These are phyloP conservation scores for Psilanteris sp. DNA, from an alignment of 1,140 invertebrate genomes.

Conservation along the genomic window DNA sequence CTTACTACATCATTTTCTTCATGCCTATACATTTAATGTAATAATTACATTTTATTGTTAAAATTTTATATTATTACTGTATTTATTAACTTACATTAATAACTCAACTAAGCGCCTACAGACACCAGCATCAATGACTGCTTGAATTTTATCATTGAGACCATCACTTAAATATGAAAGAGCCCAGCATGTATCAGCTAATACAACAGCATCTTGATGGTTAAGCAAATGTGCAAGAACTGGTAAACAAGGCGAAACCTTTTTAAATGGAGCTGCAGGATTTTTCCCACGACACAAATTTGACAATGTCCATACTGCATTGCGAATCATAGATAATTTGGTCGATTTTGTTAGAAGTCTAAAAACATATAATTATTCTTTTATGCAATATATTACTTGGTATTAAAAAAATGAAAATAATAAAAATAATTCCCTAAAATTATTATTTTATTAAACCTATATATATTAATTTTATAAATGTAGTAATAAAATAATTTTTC, in stretches of 20 bases:
- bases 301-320: constrained; percentile 98
- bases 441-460: no score
- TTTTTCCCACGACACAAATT: constrained; percentile 98
- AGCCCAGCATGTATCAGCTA: constrained; percentile 95
- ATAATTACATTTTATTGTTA: no score
- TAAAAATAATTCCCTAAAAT: no score
- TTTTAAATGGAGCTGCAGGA: constrained; percentile 95
- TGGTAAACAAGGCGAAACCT: constrained; percentile 91
- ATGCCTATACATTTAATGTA: constrained; percentile 84
- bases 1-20: constrained; percentile 95
- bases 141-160: constrained; percentile 98
- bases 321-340: constrained; percentile 94
- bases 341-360: constrained; percentile 91
- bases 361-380: no score
- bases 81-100: constrained; percentile 91
- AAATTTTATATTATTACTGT: not conserved
- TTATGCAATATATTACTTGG: no score
- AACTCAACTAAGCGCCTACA: constrained; percentile 96
- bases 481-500: no score
- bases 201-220: constrained; percentile 93
- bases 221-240: constrained; percentile 93
- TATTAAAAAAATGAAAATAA: no score
- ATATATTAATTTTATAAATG: no score
- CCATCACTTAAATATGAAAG: constrained; percentile 96
- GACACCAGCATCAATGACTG: constrained; percentile 97